Evolutionary conservation across 2,888 invertebrate species (phyloP), one percentile per base, ranked within the genome.

Genomic region (Callyntrura sp.): DNA sequence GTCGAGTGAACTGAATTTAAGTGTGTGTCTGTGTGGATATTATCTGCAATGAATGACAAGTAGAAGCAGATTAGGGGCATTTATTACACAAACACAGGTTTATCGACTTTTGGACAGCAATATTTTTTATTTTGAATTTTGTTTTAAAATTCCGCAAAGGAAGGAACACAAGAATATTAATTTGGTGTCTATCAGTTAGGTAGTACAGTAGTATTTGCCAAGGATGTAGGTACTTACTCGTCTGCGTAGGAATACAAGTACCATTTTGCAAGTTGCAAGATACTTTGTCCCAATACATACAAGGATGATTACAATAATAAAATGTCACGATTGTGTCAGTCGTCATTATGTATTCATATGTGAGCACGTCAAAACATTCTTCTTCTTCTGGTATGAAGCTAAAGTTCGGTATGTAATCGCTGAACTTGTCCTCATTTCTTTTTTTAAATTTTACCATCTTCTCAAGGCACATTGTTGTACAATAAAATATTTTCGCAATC

Each of bases 41-140:
- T n/a, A n/a, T n/a, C n/a, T 35, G n/a, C 28, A 65, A 20, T 70
- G 70, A 70, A 70, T 70, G 70, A 70, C 43, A 70, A 70, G n/a
- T 68, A n/a, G 8, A 17, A 20, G 8, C 8, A 8, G 60, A 14
- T 17, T 35, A 35, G 3, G 48, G 51, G 51, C 23, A 73, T 51
- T 73, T 8, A 73, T 73, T 73, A 48, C 73, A 48, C 25, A 73
- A 23, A 73, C 48, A 51, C 73, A 70, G 51, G 51, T 73, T 73
- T 73, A 73, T 51, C 45, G 23, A 48, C 12, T 23, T 48, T 23
- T 20, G 35, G 6, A 35, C 9, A 11, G 11, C 51, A 51, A 11
- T 48, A 11, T 48, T 6, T 51, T 51, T 11, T 51, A 51, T 51
- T 51, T 51, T 51, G 9, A 51, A 14, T 51, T 51, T 11, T 51